Evolutionary conservation across 2,113 vertebrate genomes (phyloP).

Genomic region (Platichthys stellatus): DNA sequence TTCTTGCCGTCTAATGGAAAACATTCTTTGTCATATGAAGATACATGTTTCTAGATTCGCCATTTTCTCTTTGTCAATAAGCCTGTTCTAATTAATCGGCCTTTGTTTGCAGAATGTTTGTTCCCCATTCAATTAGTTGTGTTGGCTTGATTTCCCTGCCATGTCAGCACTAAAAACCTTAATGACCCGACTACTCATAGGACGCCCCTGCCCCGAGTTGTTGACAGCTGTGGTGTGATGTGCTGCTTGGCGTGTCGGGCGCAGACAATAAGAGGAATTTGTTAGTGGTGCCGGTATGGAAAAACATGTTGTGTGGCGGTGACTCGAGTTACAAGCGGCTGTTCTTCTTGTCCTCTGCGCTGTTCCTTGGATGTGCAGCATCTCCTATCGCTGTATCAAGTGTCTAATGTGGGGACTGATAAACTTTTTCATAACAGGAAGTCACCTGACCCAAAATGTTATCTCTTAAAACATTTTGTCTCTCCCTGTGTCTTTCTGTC

Average conservation of each 20-base stretch:
- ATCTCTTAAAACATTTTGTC: not conserved
- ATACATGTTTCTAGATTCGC: not conserved
- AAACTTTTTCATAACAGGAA: slow-evolving; percentile 4
- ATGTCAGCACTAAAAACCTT: slow-evolving; percentile 12
- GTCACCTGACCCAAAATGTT: not conserved
- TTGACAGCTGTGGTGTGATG: slow-evolving; percentile 17
- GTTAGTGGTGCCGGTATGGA: slow-evolving; percentile 12
- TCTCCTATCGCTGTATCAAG: not conserved
- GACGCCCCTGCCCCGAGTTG: slow-evolving; percentile 1
- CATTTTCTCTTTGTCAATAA: not conserved
- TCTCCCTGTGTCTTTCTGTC: slow-evolving; percentile 10
- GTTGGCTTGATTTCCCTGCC: not conserved
- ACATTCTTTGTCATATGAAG: not conserved
- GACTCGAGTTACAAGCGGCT: slow-evolving; percentile 33
- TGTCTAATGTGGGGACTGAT: not conserved
- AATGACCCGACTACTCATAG: not conserved
- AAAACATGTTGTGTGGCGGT: not conserved
- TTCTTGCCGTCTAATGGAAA: too few species aligned
- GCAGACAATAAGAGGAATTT: slow-evolving; percentile 40
- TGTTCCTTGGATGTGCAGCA: slow-evolving; percentile 1
- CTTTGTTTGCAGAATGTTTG: not conserved
- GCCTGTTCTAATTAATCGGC: not conserved
- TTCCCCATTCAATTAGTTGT: not conserved
- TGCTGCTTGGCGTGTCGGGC: not conserved
- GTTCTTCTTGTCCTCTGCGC: slow-evolving; percentile 2